Evolutionary conservation across 1,140 invertebrate genomes (phyloP), one percentile per base, ranked within the genome.

Genomic region (Brachystomella parvula): DNA sequence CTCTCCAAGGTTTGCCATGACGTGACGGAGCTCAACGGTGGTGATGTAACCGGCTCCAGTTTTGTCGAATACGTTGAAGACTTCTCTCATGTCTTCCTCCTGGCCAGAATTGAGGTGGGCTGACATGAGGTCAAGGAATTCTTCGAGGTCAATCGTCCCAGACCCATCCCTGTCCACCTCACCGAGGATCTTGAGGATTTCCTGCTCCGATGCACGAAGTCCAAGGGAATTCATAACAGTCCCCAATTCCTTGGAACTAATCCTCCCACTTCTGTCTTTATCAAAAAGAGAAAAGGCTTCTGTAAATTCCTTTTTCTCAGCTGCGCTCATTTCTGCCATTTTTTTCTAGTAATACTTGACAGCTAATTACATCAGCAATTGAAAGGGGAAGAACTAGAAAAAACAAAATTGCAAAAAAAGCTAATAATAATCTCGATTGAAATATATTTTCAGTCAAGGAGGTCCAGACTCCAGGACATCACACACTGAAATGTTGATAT

Each of bases 1-100:
- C 78, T 97, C 94, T 0, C 94, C 94, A 21, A 96, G 81, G 78
- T 92, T 93, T 63, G 90, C 92, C 91, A 98, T 96, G 30, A 97
- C 91, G 74, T 94, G 91, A 65, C 91, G 86, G 39, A 98, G 80
- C 76, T 96, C 92, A 64, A 85, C 83, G 6, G 90, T 90, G 1
- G 90, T 89, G 77, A 97, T 94, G 76, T 90, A 83, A 0, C 94
- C 94, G 73, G 94, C 92, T 73, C 92, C 92, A 78, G 95, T 90
- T 78, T 91, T 91, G 78, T 96, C 93, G 75, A 96, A 94, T 53
- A 92, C 88, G 61, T 87, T 87, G 80, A 94, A 94, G 56, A 90
- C 90, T 79, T 94, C 90, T 73, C 87, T 84, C 39, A 94, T 81
- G 78, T 94, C 90, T 71, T 90, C 87, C 75, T 93, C 89, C 87